These are phyloP conservation scores for Phenganax marumi DNA, from an alignment of 92 coral and sea anemone genomes.

Conservation along the genomic window DNA sequence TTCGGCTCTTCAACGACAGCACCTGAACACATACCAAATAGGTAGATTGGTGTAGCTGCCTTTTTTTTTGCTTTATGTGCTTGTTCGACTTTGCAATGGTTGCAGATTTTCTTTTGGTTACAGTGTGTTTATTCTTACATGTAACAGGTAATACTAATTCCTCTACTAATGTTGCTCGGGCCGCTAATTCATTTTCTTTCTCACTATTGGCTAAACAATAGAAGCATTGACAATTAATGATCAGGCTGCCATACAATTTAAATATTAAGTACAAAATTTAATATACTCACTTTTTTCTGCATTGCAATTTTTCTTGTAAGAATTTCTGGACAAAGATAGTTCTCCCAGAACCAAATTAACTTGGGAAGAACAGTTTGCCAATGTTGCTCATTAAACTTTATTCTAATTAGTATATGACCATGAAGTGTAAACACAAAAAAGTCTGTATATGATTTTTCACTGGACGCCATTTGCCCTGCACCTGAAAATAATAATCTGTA, in stretches of 20 bases:
- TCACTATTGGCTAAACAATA: no score
- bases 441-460: neutral
- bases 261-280: no score
- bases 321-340: neutral
- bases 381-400: no score
- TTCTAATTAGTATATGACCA: neutral
- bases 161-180: no score
- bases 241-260: no score
- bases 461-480: neutral
- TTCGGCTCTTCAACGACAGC: neutral
- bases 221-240: no score
- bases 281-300: no score
- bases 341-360: slow-evolving; percentile 2
- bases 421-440: neutral
- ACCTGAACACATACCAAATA: neutral
- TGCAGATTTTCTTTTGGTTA: no score
- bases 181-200: no score
- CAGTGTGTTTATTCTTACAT: no score
- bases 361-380: neutral
- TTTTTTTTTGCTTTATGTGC: neutral
- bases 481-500: neutral
- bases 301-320: neutral
- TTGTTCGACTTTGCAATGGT: neutral
- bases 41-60: neutral
- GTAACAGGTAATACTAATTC: no score